These are phyloP conservation scores for Ariopsis seemanni DNA, from an alignment of 2,113 vertebrate genomes.

Conservation along the genomic window DNA sequence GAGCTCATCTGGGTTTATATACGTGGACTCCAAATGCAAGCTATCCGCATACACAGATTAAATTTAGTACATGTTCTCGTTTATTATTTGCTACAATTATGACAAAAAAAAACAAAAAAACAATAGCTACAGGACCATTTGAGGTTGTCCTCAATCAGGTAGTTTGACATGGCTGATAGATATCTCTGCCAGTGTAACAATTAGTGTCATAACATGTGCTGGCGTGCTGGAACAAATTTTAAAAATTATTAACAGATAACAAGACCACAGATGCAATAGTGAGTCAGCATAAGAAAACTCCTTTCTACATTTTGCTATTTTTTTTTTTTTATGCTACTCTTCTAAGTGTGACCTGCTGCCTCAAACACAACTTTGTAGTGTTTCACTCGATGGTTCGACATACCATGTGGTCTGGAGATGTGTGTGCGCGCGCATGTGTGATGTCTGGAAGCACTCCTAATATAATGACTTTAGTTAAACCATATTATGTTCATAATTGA, in stretches of 20 bases:
- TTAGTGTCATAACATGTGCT: slow-evolving; percentile 44
- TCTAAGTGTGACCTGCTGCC: neutral
- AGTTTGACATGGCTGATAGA: slow-evolving; percentile 36
- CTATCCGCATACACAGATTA: slow-evolving; percentile 19
- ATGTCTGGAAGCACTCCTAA: slow-evolving; percentile 18
- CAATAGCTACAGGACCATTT: slow-evolving; percentile 24
- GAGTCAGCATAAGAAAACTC: neutral
- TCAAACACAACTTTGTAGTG: slow-evolving; percentile 11
- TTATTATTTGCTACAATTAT: slow-evolving; percentile 45
- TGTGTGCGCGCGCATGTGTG: slow-evolving; percentile 20
- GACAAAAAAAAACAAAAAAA: slow-evolving; percentile 1
- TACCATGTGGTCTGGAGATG: slow-evolving; percentile 15
- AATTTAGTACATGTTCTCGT: slow-evolving; percentile 21
- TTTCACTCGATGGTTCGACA: slow-evolving; percentile 11
- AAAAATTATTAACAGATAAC: slow-evolving; percentile 25
- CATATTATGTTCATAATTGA: slow-evolving; percentile 15
- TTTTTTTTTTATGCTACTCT: neutral
- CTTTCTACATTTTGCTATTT: neutral
- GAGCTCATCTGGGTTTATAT: slow-evolving; percentile 28
- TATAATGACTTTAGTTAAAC: slow-evolving; percentile 15
- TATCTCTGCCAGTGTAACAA: slow-evolving; percentile 33
- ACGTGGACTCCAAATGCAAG: slow-evolving; percentile 35
- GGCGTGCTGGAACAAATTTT: slow-evolving; percentile 30
- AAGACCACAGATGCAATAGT: slow-evolving; percentile 17
- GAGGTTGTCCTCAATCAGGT: slow-evolving; percentile 36